Base-by-base conservation (phyloP, 1,140 invertebrate genomes). In the Polyergus mexicanus region DNA sequence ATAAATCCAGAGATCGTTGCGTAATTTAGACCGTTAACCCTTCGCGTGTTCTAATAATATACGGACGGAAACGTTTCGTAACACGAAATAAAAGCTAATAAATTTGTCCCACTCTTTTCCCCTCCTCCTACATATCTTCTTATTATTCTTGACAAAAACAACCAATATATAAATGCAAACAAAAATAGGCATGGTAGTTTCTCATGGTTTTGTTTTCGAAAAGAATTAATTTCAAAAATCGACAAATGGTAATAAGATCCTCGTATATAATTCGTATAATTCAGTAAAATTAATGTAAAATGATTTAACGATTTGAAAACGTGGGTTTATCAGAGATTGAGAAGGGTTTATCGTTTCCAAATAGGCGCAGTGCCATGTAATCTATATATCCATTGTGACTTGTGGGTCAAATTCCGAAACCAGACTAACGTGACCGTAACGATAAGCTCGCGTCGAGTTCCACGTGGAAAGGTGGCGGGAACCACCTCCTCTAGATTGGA, bases 401-500 rank as follows among this genome's bases (percentile, higher is more conserved):
- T 71, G 78, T 72, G 22, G 68, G 78, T 41, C 78, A 72, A 65
- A 68, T 80, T 38, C 58, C 38, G 58, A 60, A 80, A 44, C 28
- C 76, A 11, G 25, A 63, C 74, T 89, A 32, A 66, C 89, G 89
- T 90, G 89, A 90, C 83, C 44, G 19, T 25, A 65, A 25, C 75
- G 83, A 90, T 90, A 90, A 75, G 19, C 10, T 4, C 56, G 76
- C 56, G 76, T 88, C 54, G 71, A 38, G 83, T 75, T 90, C 77
- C 28, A 71, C 62, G 69, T 74, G 38, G 32, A 76, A 75, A 77
- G 68, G 74, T n/a, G 56, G 56, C 44, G 69, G 68, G 71, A 58
- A 25, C 68, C 22, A 78, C 28, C 28, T 32, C 16, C 38, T 83
- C 35, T 41, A 80, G 62, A 90, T 90, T 80, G 83, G 60, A 81